A percentile compares a stretch with the other conserved stretches of the same genome.
Conservation (phyloP, 2,797 vertebrate genomes). For the Pseudopleuronectes americanus region DNA sequence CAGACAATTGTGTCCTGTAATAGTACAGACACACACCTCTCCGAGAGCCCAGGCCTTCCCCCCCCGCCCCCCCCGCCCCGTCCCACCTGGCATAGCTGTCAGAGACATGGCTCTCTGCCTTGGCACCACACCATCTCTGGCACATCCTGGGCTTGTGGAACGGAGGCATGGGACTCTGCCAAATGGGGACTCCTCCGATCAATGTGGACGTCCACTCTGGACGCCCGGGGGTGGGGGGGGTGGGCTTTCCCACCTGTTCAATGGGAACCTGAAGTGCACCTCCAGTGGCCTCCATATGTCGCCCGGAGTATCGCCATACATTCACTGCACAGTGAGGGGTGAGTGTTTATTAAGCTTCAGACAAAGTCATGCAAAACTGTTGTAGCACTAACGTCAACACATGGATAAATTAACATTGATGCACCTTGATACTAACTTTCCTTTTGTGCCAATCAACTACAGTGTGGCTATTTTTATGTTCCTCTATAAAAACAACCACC, state of each 20-base stretch:
- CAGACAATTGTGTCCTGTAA: slow-evolving; percentile 48
- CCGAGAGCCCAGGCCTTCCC: slow-evolving; percentile 1
- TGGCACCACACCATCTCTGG: slow-evolving; percentile 70
- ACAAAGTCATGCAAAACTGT: not conserved
- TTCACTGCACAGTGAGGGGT: slow-evolving; percentile 19
- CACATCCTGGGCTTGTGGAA: slow-evolving; percentile 55
- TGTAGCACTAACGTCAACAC: not conserved
- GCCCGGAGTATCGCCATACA: slow-evolving; percentile 52
- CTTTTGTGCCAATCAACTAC: not conserved
- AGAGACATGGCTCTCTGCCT: slow-evolving; percentile 71
- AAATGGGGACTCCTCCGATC: slow-evolving; percentile 78
- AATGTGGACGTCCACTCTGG: slow-evolving; percentile 66
- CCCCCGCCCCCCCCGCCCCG: slow-evolving; percentile 38
- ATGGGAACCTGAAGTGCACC: slow-evolving; percentile 61
- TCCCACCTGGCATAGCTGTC: slow-evolving; percentile 75
- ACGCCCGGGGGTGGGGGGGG: slow-evolving; percentile 51
- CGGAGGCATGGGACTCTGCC: slow-evolving; percentile 54
- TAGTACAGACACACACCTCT: slow-evolving; percentile 54
- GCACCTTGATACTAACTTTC: too few species aligned
- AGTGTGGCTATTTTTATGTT: not conserved
- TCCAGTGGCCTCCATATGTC: slow-evolving; percentile 78
- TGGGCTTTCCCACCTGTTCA: slow-evolving; percentile 80
- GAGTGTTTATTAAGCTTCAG: slow-evolving; percentile 42
- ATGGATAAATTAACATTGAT: not conserved
- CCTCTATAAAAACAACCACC: not conserved